Percentiles rank a stretch among this genome's conserved stretches.
Evolutionary conservation across 2,113 vertebrate genomes (phyloP).

Genomic region (Speoplatyrhinus poulsoni): DNA sequence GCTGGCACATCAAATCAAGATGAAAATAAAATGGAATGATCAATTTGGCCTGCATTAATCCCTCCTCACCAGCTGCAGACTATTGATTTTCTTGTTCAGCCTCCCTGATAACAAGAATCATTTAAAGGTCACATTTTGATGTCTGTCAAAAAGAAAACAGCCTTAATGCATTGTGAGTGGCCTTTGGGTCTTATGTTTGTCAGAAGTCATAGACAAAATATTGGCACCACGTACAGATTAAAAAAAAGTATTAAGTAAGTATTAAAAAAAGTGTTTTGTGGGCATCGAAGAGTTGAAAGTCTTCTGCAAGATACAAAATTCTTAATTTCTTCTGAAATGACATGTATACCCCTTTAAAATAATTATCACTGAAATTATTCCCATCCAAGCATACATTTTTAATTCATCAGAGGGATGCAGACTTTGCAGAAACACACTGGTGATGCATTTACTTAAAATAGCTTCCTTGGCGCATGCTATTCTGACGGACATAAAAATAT

Average conservation of each 20-base stretch:
- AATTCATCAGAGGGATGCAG: constrained; percentile 67
- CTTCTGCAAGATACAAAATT: constrained; percentile 29
- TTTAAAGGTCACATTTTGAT: constrained; percentile 77
- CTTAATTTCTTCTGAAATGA: constrained; percentile 37
- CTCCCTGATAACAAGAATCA: constrained; percentile 75
- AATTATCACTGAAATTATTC: constrained; percentile 61
- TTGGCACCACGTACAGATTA: constrained; percentile 51
- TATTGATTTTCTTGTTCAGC: constrained; percentile 74
- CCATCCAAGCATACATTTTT: constrained; percentile 69
- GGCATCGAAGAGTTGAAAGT: constrained; percentile 26
- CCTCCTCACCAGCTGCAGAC: constrained; percentile 64
- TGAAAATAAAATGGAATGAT: constrained; percentile 80
- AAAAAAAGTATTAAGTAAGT: constrained; percentile 21
- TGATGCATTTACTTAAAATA: constrained; percentile 67
- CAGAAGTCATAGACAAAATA: constrained; percentile 60
- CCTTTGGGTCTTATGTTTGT: constrained; percentile 66
- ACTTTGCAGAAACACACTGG: constrained; percentile 56
- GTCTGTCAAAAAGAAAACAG: constrained; percentile 74
- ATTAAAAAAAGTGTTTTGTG: constrained; percentile 6
- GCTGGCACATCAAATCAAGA: constrained; percentile 71
- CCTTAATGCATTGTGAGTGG: constrained; percentile 70
- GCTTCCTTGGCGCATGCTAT: constrained; percentile 41
- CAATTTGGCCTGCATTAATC: constrained; percentile 76
- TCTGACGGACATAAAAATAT: constrained; percentile 58
- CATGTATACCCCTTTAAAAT: constrained; percentile 58